Evolutionary conservation across 2,888 invertebrate genomes (phyloP), one percentile per base, ranked within the genome.

Genomic region (Eupithecia insigniata): DNA sequence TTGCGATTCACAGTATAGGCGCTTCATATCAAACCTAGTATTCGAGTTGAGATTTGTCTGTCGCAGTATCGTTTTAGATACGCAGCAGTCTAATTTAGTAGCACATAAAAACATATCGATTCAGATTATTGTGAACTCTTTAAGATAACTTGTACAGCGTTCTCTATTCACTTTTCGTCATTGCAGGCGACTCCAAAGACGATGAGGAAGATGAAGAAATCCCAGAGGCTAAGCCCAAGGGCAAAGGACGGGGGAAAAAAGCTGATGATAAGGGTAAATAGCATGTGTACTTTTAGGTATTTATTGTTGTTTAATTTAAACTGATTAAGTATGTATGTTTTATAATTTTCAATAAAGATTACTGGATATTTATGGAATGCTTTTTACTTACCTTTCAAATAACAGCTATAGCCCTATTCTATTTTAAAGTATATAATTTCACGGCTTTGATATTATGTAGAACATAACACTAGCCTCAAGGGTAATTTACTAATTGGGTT

Each of bases 181-280:
- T 85, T 86, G 34, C 74, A 91, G 90, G 83, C 69, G 91, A 91
- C 71, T 12, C 77, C 69, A 88, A 88, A 78, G 87, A 85, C 51
- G 89, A 89, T 3, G 88, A 87, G 67, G 83, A 81, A 26, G 90
- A 90, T n/a, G 87, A 87, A 39, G 83, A 82, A 30, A 80, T 82
- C 43, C 73, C 82, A 16, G 93, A 92, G 71, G 76, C 84, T 0
- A 91, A 91, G 79, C 84, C 89, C 6, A 94, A 93, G 84, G 87
- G 90, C 39, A 91, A 91, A 79, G 78, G 76, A 10, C 83, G 89
- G 71, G 91, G 87, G 12, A 84, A 83, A 66, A 92, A 92, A 79
- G 84, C 85, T 1, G 92, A 92, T 61, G 92, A 93, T 43, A 92
- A 92, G 92, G 93, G 93, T 94, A 93, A 93, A 81, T 93, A 93